Conservation (phyloP, 2,797 vertebrate species). For the Synanceia verrucosa region DNA sequence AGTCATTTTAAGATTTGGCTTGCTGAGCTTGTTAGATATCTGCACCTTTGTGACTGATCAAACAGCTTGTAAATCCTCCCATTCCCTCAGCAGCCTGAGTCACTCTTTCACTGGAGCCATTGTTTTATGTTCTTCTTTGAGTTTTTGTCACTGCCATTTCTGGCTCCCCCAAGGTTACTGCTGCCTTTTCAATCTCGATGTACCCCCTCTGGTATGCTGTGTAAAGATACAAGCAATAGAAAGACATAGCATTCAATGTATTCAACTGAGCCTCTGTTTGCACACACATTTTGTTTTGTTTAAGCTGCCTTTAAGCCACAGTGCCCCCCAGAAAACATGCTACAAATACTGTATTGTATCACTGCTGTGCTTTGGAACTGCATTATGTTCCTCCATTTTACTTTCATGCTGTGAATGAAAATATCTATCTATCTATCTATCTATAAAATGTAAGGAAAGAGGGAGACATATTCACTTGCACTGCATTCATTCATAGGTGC, state of each 20-base stretch:
- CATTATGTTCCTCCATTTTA: too few relatives aligned
- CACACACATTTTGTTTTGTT: conserved; percentile 16
- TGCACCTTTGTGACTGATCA: conserved; percentile 51
- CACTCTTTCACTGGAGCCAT: conserved; percentile 21
- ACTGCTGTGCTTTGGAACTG: neutral
- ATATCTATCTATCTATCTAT: too few relatives aligned
- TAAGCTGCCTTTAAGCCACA: conserved; percentile 23
- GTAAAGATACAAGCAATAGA: conserved; percentile 47
- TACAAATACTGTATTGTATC: conserved; percentile 1
- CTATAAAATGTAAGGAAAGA: too few relatives aligned
- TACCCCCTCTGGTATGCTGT: conserved; percentile 28
- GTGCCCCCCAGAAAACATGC: neutral
- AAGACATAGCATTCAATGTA: conserved; percentile 3
- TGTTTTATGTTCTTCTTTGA: conserved; percentile 34
- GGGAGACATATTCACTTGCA: too few relatives aligned
- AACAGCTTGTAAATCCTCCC: conserved; percentile 39
- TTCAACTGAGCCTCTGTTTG: conserved; percentile 12
- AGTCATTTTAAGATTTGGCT: conserved; percentile 32
- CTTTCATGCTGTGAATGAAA: too few relatives aligned
- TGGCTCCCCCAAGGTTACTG: conserved; percentile 50
- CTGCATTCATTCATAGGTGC: too few relatives aligned
- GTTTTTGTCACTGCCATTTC: conserved; percentile 44
- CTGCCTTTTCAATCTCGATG: conserved; percentile 44
- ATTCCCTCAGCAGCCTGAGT: conserved; percentile 33
- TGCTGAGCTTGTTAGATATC: conserved; percentile 46